phyloP scores from a whole-genome alignment of 2,888 invertebrate species.

The Dysmachus trigonus region DNA sequence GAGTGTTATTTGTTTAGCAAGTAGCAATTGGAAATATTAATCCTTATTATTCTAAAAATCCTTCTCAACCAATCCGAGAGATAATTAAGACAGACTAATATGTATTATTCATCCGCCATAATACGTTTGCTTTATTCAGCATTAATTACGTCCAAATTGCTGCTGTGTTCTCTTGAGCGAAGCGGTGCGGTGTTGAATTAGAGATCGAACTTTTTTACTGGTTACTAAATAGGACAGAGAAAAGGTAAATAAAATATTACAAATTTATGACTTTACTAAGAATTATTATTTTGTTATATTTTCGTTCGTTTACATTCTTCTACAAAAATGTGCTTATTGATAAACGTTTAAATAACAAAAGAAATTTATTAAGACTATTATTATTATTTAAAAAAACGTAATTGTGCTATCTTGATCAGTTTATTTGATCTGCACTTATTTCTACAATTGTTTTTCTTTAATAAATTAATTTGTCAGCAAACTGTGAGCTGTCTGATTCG shows the following conservation, averaged over 20 bases:
- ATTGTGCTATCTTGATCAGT: slow-evolving; percentile 5
- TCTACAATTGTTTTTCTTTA: neutral
- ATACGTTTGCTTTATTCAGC: too few relatives aligned
- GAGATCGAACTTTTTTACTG: too few relatives aligned
- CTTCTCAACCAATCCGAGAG: too few relatives aligned
- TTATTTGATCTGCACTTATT: neutral
- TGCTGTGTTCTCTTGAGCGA: too few relatives aligned
- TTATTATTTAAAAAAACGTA: neutral
- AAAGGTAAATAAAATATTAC: neutral
- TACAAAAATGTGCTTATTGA: slow-evolving; percentile 32
- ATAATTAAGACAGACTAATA: too few relatives aligned
- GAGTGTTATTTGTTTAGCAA: too few relatives aligned
- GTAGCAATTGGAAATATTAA: too few relatives aligned
- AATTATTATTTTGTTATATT: slow-evolving; percentile 26
- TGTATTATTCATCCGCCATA: too few relatives aligned
- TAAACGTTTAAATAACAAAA: slow-evolving; percentile 24
- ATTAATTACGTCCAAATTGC: too few relatives aligned
- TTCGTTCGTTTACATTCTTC: slow-evolving; percentile 28
- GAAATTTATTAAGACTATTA: slow-evolving; percentile 14
- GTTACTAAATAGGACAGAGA: neutral
- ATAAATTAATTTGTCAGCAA: neutral
- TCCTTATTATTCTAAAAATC: too few relatives aligned
- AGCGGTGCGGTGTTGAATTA: neutral
- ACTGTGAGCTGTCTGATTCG: slow-evolving; percentile 3
- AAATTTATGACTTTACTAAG: neutral